Conservation (phyloP, 2,113 vertebrate genomes). For the Neogale vison region DNA sequence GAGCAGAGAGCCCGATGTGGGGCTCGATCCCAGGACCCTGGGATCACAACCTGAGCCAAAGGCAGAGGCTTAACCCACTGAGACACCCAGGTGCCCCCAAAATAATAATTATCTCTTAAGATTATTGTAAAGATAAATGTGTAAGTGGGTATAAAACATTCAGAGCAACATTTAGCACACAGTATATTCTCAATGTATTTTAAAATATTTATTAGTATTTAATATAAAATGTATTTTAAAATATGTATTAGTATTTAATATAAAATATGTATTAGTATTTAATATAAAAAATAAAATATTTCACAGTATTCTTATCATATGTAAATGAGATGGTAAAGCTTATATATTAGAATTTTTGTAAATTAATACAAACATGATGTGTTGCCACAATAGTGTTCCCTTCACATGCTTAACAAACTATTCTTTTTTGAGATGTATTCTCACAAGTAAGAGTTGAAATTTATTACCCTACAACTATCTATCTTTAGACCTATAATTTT, state of each 20-base stretch:
- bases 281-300: not conserved
- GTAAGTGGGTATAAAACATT: not conserved
- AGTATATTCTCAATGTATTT: not conserved
- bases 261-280: not conserved
- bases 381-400: not conserved
- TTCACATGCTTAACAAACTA: not conserved
- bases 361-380: not conserved
- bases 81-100: not conserved
- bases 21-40: too few relatives aligned
- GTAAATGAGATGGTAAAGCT: not conserved
- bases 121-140: not conserved
- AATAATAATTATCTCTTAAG: not conserved
- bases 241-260: not conserved
- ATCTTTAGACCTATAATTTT: not conserved
- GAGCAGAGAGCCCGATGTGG: too few relatives aligned
- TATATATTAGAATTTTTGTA: not conserved
- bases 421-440: not conserved
- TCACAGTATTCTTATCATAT: not conserved
- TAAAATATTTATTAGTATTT: not conserved
- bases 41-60: too few relatives aligned
- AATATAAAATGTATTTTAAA: not conserved
- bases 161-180: not conserved
- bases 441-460: not conserved
- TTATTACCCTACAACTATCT: not conserved
- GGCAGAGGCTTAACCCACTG: too few relatives aligned